Conservation (phyloP, 2,113 vertebrate species). For the Heterochromis multidens region DNA sequence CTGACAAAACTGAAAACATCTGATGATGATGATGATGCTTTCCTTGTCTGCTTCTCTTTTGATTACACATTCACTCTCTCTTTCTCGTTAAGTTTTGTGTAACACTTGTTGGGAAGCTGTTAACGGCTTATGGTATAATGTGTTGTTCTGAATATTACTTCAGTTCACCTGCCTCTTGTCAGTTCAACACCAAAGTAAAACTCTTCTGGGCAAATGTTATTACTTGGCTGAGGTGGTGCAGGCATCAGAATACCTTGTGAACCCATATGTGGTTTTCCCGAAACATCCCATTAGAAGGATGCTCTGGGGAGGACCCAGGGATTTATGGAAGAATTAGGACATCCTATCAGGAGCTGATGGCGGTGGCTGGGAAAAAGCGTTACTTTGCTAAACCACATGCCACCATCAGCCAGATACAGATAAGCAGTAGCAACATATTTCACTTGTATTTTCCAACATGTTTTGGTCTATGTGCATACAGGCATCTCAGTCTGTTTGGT, state of each 20-base stretch:
- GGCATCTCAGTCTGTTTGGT: conserved; percentile 10
- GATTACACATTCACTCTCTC: too few relatives aligned
- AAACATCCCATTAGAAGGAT: not conserved
- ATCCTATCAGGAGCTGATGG: not conserved
- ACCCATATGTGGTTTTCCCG: not conserved
- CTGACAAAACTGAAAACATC: too few relatives aligned
- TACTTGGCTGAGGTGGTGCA: not conserved
- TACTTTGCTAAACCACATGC: not conserved
- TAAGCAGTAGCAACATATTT: not conserved
- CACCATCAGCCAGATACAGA: not conserved
- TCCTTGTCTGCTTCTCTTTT: too few relatives aligned
- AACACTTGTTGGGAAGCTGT: too few relatives aligned
- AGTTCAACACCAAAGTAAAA: too few relatives aligned
- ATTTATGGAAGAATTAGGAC: not conserved
- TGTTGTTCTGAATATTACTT: too few relatives aligned
- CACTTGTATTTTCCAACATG: not conserved
- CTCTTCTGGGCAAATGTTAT: not conserved
- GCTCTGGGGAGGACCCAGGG: not conserved
- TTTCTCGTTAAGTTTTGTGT: too few relatives aligned
- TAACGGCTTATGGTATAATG: too few relatives aligned
- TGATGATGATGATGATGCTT: too few relatives aligned
- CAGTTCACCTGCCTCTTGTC: too few relatives aligned
- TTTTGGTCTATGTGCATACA: not conserved
- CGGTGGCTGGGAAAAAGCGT: not conserved
- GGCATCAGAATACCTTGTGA: not conserved